Percentiles rank a stretch among this genome's conserved stretches.
These are phyloP conservation scores for Epinotia ramella DNA, from an alignment of 2,888 invertebrate genomes.

Conservation along the genomic window DNA sequence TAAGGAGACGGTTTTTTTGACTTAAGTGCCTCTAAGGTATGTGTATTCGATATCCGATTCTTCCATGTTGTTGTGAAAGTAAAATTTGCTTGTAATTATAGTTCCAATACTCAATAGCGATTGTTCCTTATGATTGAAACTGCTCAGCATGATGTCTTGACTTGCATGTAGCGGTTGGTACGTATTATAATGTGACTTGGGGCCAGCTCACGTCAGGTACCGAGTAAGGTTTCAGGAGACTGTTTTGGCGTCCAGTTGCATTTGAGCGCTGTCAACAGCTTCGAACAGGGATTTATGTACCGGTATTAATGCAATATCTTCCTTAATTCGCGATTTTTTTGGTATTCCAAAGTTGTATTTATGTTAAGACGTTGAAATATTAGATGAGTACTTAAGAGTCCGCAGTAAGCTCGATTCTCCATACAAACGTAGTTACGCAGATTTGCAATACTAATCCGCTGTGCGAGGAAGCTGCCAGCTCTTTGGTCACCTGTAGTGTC, in stretches of 20 bases:
- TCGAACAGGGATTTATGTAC: too few relatives aligned
- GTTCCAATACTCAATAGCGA: conserved; percentile 41
- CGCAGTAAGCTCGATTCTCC: too few relatives aligned
- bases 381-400: too few relatives aligned
- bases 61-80: conserved; percentile 41
- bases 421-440: too few relatives aligned
- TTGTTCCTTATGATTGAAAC: conserved; percentile 14
- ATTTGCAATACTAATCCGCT: too few relatives aligned
- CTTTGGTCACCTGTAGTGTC: too few relatives aligned
- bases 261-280: background rate
- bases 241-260: background rate
- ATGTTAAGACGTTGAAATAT: too few relatives aligned
- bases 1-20: conserved; percentile 26
- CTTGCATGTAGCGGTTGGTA: conserved; percentile 36
- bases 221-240: background rate
- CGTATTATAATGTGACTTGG: conserved; percentile 19
- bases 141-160: conserved; percentile 44
- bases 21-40: conserved; percentile 39
- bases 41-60: conserved; percentile 25
- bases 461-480: too few relatives aligned
- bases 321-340: too few relatives aligned
- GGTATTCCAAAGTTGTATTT: too few relatives aligned
- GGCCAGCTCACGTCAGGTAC: background rate
- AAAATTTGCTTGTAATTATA: conserved; percentile 39
- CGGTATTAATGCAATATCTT: too few relatives aligned